Evolutionary conservation across 2,113 vertebrate species (phyloP).

Genomic region (Sapajus apella): DNA sequence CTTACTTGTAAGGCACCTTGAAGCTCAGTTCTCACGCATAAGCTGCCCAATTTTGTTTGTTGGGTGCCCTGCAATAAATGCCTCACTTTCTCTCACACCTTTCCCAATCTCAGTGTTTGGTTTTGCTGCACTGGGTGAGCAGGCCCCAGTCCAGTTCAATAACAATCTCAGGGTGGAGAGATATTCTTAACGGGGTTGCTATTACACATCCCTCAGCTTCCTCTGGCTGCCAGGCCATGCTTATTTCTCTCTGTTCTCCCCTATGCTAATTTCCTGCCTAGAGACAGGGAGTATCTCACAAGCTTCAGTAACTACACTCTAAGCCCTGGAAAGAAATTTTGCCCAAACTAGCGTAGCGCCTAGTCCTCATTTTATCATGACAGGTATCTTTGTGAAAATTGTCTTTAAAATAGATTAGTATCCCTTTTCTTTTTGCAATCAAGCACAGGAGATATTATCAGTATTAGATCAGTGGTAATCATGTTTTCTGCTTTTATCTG

Average conservation of each 20-base stretch:
- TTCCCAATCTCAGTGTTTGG: too few species aligned
- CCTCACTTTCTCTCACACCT: too few species aligned
- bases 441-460: neutral
- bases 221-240: neutral
- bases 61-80: too few species aligned
- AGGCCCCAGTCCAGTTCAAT: too few species aligned
- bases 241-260: neutral
- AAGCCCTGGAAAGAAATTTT: neutral
- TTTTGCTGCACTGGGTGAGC: too few species aligned
- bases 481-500: neutral
- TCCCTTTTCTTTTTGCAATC: neutral
- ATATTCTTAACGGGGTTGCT: rapidly evolving
- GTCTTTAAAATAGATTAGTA: neutral
- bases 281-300: too few species aligned
- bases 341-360: rapidly evolving
- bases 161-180: too few species aligned
- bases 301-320: neutral
- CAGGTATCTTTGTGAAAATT: neutral
- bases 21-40: too few species aligned
- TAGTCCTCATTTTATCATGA: rapidly evolving
- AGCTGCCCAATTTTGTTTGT: too few species aligned
- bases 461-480: neutral
- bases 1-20: too few species aligned
- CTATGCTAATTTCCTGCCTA: rapidly evolving
- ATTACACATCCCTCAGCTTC: rapidly evolving